A percentile compares a stretch with the other conserved stretches of the same genome.
These are phyloP conservation scores for Neomonachus schauinslandi DNA, from an alignment of 2,113 vertebrate species.

Conservation along the genomic window DNA sequence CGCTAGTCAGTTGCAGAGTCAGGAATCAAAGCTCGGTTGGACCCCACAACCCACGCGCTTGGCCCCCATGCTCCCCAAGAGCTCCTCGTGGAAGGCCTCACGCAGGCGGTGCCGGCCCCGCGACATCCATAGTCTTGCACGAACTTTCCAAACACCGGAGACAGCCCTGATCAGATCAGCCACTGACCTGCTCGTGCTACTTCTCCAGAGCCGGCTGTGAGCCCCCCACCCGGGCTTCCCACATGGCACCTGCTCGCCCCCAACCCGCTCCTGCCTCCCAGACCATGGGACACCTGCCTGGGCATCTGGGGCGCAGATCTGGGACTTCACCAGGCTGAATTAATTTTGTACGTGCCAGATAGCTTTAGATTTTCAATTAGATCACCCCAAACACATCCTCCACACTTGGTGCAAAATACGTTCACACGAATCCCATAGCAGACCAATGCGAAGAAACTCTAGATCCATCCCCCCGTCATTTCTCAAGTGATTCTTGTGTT, in stretches of 20 bases:
- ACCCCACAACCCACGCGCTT: background rate
- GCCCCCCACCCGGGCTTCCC: background rate
- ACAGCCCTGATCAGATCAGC: too few relatives aligned
- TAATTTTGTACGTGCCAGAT: background rate
- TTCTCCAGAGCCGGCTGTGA: background rate
- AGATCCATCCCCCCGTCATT: background rate
- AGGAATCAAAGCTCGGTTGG: background rate
- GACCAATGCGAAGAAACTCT: background rate
- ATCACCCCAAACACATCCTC: background rate
- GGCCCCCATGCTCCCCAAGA: too few relatives aligned
- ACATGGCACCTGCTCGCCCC: background rate
- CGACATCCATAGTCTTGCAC: accelerated
- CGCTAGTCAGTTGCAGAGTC: background rate
- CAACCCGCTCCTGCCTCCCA: too few relatives aligned
- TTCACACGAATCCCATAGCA: background rate
- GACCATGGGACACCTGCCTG: accelerated
- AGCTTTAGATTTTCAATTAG: background rate
- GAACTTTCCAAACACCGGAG: background rate
- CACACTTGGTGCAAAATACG: background rate
- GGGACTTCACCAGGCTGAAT: background rate
- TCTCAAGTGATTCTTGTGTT: background rate
- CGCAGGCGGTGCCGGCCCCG: background rate
- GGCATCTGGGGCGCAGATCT: accelerated
- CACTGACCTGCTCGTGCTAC: background rate
- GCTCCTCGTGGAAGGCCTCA: background rate